Conservation (phyloP, 2,113 vertebrate genomes). For the Antechinus flavipes region DNA sequence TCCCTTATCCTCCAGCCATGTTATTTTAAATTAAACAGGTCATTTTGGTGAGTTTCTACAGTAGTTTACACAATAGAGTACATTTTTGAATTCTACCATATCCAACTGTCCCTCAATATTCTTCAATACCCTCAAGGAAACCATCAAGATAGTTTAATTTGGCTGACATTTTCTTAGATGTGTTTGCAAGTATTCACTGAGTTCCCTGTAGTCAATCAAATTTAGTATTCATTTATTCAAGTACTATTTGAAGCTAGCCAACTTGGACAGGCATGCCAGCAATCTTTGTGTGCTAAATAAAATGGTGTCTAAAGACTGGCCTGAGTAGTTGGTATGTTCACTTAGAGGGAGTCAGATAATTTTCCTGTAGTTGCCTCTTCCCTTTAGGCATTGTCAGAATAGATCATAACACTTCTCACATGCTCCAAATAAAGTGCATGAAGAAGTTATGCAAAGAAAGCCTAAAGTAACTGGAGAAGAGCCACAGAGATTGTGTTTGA, state of each 20-base stretch:
- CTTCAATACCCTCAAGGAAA: slow-evolving; percentile 59
- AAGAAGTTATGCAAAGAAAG: slow-evolving; percentile 24
- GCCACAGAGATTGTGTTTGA: not conserved
- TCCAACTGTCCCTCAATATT: slow-evolving; percentile 51
- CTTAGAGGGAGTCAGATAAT: slow-evolving; percentile 56
- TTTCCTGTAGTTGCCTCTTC: slow-evolving; percentile 35
- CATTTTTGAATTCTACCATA: slow-evolving; percentile 44
- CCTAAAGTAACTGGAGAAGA: not conserved
- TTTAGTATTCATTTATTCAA: slow-evolving; percentile 65
- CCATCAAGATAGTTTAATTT: slow-evolving; percentile 46
- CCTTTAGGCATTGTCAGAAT: slow-evolving; percentile 60
- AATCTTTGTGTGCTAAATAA: slow-evolving; percentile 56
- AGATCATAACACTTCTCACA: slow-evolving; percentile 56
- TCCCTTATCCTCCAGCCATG: not conserved
- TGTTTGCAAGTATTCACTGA: slow-evolving; percentile 39
- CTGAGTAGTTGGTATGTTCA: slow-evolving; percentile 33
- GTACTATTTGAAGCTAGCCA: slow-evolving; percentile 61
- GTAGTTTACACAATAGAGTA: slow-evolving; percentile 13
- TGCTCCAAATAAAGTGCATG: not conserved
- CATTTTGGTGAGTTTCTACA: slow-evolving; percentile 30
- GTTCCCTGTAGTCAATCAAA: slow-evolving; percentile 44
- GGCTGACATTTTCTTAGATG: slow-evolving; percentile 66
- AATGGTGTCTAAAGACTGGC: slow-evolving; percentile 44
- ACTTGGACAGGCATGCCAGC: not conserved
- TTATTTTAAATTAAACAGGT: slow-evolving; percentile 17